Conservation (phyloP, 2,797 vertebrate genomes). For the Nasua narica region DNA sequence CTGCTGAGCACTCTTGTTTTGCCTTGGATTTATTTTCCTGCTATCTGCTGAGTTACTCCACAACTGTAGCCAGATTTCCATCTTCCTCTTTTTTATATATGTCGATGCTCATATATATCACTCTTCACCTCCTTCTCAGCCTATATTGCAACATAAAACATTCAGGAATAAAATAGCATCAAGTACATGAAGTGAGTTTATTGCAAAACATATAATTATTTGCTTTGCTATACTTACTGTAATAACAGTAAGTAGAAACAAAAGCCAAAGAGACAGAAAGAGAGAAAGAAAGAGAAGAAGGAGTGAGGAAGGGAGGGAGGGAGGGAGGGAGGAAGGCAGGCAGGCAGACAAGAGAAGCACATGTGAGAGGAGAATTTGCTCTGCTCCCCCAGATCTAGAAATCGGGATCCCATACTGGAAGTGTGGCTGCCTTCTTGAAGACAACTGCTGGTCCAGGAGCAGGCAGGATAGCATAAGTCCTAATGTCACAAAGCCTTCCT, state of each 20-base stretch:
- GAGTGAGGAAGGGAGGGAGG: too few species aligned
- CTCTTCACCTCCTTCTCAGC: not conserved
- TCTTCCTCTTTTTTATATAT: not conserved
- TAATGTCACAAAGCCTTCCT: not conserved
- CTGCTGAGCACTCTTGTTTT: not conserved
- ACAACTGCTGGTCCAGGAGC: too few species aligned
- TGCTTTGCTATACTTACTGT: not conserved
- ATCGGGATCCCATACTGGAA: not conserved
- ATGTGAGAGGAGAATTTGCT: not conserved
- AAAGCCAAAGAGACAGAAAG: not conserved
- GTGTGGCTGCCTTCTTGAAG: not conserved
- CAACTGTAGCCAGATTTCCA: not conserved
- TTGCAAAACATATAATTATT: not conserved
- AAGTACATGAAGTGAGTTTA: not conserved
- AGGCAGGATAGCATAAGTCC: rapidly evolving
- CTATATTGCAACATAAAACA: not conserved
- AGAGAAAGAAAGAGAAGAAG: rapidly evolving
- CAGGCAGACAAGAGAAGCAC: not conserved
- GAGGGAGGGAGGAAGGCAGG: not conserved
- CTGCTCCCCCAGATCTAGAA: not conserved
- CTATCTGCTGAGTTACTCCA: too few species aligned
- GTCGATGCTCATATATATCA: not conserved
- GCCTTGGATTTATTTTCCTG: not conserved
- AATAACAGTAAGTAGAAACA: too few species aligned
- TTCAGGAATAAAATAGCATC: not conserved